These are phyloP conservation scores for Araneus ventricosus DNA, from an alignment of 1,140 invertebrate genomes.

Conservation along the genomic window DNA sequence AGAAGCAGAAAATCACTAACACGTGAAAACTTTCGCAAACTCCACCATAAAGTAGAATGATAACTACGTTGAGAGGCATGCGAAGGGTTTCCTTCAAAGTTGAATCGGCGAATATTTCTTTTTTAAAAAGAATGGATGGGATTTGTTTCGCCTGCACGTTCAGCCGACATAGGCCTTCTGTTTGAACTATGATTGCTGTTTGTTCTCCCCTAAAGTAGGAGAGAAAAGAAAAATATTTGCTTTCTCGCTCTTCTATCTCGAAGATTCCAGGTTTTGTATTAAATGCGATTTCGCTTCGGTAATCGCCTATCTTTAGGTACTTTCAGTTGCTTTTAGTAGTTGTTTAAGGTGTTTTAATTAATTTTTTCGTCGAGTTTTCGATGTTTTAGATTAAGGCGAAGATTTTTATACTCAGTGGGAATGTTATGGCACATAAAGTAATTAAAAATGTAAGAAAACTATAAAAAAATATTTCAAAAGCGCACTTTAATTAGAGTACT, in stretches of 20 bases:
- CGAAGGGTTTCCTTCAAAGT: constrained; percentile 24
- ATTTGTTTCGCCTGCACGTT: constrained; percentile 26
- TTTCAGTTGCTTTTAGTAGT: not conserved
- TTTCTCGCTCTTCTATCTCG: too few species aligned
- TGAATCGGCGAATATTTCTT: constrained; percentile 41
- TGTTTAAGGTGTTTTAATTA: not conserved
- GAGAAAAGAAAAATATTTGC: not conserved
- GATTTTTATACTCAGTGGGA: too few species aligned
- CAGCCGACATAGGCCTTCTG: not conserved
- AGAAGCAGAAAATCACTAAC: constrained; percentile 51
- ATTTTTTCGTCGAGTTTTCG: not conserved
- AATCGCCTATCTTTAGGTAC: too few species aligned
- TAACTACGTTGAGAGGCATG: constrained; percentile 27
- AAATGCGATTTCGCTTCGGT: too few species aligned
- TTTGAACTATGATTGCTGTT: constrained; percentile 19
- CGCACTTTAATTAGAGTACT: too few species aligned
- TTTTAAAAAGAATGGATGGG: not conserved
- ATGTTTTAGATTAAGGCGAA: not conserved
- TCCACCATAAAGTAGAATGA: constrained; percentile 35
- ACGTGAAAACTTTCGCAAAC: constrained; percentile 33
- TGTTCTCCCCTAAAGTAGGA: not conserved
- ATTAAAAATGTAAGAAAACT: too few species aligned
- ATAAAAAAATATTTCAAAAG: too few species aligned
- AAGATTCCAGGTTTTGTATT: too few species aligned
- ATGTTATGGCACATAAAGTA: too few species aligned